Conservation (phyloP, 2,888 invertebrate species). For the Encarsia formosa region DNA sequence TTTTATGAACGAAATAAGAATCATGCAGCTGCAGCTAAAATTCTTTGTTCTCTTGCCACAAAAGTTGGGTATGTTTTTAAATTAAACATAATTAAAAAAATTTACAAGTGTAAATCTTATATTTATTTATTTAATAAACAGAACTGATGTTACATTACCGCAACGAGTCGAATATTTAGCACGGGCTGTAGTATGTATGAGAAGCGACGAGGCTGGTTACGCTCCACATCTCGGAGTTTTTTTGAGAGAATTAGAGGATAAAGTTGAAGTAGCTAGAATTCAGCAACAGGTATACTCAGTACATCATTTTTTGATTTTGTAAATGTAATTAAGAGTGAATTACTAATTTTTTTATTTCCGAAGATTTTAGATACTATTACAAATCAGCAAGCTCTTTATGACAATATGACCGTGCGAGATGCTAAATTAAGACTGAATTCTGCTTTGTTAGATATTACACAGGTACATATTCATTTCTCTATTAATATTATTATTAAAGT, state of each 20-base stretch:
- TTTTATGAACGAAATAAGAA: conserved; percentile 90
- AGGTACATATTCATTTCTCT: conserved; percentile 53
- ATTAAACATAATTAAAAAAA: not conserved
- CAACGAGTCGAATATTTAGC: conserved; percentile 88
- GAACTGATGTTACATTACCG: conserved; percentile 68
- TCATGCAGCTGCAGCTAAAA: conserved; percentile 87
- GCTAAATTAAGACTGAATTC: conserved; percentile 73
- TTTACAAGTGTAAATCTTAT: not conserved
- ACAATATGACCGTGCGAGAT: conserved; percentile 47
- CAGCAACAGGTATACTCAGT: conserved; percentile 58
- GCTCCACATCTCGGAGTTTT: conserved; percentile 72
- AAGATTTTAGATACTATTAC: conserved; percentile 65
- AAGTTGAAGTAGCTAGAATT: conserved; percentile 84
- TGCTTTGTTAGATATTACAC: conserved; percentile 80
- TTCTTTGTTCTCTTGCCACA: conserved; percentile 82
- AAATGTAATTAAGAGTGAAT: not conserved
- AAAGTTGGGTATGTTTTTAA: conserved; percentile 57
- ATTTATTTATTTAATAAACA: conserved; percentile 45
- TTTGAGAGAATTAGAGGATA: conserved; percentile 86
- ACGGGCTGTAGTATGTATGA: conserved; percentile 91
- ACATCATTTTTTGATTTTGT: not conserved
- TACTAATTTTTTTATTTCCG: too few species aligned
- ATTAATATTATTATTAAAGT: not conserved
- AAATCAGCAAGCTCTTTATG: conserved; percentile 47
- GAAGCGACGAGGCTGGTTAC: conserved; percentile 75